These are phyloP conservation scores for Cosmia trapezina DNA, from an alignment of 2,888 invertebrate genomes.

Conservation along the genomic window DNA sequence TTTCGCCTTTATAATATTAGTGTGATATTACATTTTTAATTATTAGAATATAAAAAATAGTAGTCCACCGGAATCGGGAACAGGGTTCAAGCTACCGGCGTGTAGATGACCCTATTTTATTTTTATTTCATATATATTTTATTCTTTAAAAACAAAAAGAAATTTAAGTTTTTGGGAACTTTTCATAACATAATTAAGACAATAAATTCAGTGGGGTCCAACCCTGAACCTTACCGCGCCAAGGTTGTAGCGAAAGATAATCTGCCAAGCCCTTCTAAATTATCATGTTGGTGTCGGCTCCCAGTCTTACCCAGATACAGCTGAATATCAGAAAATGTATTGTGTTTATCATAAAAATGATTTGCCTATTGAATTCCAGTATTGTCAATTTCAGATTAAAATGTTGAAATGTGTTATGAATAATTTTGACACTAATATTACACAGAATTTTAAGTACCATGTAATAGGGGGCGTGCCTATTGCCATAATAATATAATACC, in stretches of 20 bases:
- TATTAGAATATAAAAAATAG: no score
- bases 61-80: no score
- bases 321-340: background rate
- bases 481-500: no score
- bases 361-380: background rate
- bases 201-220: background rate
- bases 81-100: no score
- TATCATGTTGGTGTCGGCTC: background rate
- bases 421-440: background rate
- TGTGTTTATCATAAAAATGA: background rate
- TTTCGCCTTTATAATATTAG: no score
- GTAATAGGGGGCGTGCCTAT: no score
- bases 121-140: background rate
- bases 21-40: no score
- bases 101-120: no score
- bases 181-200: background rate
- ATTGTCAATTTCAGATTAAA: background rate
- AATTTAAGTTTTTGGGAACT: background rate
- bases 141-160: background rate
- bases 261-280: background rate
- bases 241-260: constrained; percentile 1
- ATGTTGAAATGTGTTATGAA: background rate
- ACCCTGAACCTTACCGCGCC: background rate
- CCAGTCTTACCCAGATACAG: background rate
- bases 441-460: no score